Conservation (phyloP, 1,140 invertebrate species). For the Trichomalopsis sarcophagae region DNA sequence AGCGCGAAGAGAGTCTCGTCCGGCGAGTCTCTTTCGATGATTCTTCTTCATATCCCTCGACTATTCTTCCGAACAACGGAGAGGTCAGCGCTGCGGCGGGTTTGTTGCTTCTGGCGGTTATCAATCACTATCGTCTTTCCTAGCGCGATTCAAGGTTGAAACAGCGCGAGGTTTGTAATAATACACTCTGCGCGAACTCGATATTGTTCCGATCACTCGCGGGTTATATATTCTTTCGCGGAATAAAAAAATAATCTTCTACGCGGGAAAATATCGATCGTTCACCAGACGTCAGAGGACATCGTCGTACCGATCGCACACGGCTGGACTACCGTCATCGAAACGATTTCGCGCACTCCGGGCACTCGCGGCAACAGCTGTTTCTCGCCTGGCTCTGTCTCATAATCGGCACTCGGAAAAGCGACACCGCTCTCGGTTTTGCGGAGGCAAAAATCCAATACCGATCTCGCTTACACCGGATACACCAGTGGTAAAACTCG, state of each 20-base stretch:
- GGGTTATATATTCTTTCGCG: neutral
- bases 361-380: neutral
- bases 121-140: constrained; percentile 20
- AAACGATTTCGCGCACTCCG: neutral
- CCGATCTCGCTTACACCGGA: too few species aligned
- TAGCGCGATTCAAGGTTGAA: neutral
- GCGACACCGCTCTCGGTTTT: neutral
- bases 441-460: too few species aligned
- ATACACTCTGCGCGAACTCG: neutral
- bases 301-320: neutral
- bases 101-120: neutral
- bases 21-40: neutral
- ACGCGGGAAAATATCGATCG: neutral
- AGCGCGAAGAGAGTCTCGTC: neutral
- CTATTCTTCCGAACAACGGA: neutral
- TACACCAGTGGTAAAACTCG: too few species aligned
- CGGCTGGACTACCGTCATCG: too few species aligned
- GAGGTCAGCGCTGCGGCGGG: neutral
- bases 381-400: neutral
- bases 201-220: too few species aligned
- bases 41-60: neutral
- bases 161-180: neutral
- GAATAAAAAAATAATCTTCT: neutral
- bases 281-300: constrained; percentile 29
- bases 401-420: neutral